Conservation (phyloP, 2,113 vertebrate species). For the Machaerirhynchus nigripectus region DNA sequence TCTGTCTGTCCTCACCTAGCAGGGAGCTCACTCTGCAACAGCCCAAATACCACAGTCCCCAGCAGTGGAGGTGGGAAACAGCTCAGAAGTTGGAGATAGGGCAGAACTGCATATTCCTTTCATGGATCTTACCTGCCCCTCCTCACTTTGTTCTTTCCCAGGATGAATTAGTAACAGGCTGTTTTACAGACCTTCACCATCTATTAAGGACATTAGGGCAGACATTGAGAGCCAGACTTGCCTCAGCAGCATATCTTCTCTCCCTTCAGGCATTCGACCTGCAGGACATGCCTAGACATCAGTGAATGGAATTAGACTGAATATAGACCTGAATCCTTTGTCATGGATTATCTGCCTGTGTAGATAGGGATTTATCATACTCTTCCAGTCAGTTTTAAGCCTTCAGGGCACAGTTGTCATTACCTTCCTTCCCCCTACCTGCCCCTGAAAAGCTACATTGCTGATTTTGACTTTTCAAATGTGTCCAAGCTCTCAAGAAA, state of each 20-base stretch:
- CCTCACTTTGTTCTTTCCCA: background rate
- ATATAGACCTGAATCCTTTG: background rate
- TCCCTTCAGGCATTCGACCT: background rate
- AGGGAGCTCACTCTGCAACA: background rate
- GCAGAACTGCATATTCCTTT: background rate
- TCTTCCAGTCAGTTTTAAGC: background rate
- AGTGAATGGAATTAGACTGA: background rate
- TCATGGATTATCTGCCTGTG: background rate
- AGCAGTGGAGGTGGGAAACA: background rate
- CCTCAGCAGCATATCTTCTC: background rate
- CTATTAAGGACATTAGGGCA: background rate
- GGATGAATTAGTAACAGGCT: background rate
- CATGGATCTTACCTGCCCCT: background rate
- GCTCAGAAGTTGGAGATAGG: background rate
- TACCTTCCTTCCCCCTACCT: background rate
- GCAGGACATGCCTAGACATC: background rate
- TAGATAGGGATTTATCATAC: background rate
- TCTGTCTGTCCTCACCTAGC: background rate
- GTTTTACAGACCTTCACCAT: background rate
- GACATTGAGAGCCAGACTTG: background rate
- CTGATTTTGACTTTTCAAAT: background rate
- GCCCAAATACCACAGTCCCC: background rate
- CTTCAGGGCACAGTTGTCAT: background rate
- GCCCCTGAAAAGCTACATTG: background rate
- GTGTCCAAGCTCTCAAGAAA: background rate